A percentile compares a stretch with the other conserved stretches of the same genome.
Conservation (phyloP, 1,140 invertebrate genomes). For the Cataglyphis hispanica region DNA sequence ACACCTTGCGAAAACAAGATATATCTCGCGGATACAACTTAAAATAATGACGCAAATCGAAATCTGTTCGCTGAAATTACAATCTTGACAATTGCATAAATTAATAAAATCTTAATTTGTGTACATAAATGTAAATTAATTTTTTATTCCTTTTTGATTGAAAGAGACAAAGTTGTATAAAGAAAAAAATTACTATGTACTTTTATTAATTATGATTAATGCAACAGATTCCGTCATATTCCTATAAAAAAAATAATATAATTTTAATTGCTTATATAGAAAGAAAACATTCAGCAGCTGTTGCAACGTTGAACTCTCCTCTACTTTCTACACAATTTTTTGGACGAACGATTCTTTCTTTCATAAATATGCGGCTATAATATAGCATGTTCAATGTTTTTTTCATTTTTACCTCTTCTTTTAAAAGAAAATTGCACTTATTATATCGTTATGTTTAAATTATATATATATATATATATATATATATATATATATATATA, state of each 20-base stretch:
- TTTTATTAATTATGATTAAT: not conserved
- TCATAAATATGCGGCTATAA: not conserved
- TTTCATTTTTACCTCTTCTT: not conserved
- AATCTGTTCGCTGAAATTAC: conserved; percentile 56
- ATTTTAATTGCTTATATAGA: conserved; percentile 44
- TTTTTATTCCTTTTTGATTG: not conserved
- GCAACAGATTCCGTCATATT: conserved; percentile 68
- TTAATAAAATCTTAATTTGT: not conserved
- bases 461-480: not conserved
- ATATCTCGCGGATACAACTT: conserved; percentile 65
- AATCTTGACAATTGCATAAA: not conserved
- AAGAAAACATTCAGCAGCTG: conserved; percentile 49
- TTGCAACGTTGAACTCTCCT: conserved; percentile 30
- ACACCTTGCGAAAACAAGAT: conserved; percentile 77
- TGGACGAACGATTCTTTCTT: conserved; percentile 72
- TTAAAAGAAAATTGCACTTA: not conserved
- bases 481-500: not conserved
- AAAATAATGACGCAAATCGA: conserved; percentile 62
- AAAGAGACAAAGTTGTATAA: too few relatives aligned
- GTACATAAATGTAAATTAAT: not conserved
- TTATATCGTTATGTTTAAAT: not conserved
- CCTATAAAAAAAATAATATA: conserved; percentile 60
- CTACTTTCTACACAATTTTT: conserved; percentile 37
- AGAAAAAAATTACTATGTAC: too few relatives aligned
- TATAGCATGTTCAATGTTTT: not conserved